Base-by-base conservation (phyloP, 2,888 invertebrate species). In the Dione vanillae region DNA sequence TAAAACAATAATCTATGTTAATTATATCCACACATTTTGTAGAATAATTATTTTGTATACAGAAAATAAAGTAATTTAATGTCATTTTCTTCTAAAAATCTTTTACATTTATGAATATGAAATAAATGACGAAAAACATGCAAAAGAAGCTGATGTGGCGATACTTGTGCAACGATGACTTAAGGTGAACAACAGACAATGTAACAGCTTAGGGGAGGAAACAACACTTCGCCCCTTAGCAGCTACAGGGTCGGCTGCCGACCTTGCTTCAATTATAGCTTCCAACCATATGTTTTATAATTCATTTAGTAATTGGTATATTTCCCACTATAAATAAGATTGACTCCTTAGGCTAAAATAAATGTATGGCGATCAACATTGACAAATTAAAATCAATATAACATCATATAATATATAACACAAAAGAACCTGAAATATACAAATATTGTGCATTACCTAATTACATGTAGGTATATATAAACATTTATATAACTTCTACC, bases 231-330 rank as follows among this genome's bases (percentile, higher is more conserved):
- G 91, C 92, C 93, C 92, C 92, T 92, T 90, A 91, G 92, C 91
- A 91, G 91, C 93, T 93, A 93, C 93, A 93, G 93, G 93, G 93
- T 88, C 73, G 80, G 85, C 87, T 79, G 78, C 87, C 81, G 79
- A 78, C 79, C 84, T 82, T 62, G 59, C 67, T 54, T 49, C 66
- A 16, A 64, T 37, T 56, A 65, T 45, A 37, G 37, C 62, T 40
- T 14, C 68, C 62, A 20, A 54, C 43, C 52, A 52, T 41, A 19
- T 54, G 27, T 19, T 40, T 49, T 37, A 9, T 19, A 1, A 51
- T 14, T 64, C 20, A 64, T 35, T 62, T 37, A 62, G 12, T 14
- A 37, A 49, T 40, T 49, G 16, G 14, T 49, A 14, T 19, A 47
- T 9, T 14, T 16, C 16, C 12, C 12, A 61, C n/a, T 35, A 49